These are phyloP conservation scores for Naso thynnoides DNA, from an alignment of 2,797 vertebrate species.

Conservation along the genomic window DNA sequence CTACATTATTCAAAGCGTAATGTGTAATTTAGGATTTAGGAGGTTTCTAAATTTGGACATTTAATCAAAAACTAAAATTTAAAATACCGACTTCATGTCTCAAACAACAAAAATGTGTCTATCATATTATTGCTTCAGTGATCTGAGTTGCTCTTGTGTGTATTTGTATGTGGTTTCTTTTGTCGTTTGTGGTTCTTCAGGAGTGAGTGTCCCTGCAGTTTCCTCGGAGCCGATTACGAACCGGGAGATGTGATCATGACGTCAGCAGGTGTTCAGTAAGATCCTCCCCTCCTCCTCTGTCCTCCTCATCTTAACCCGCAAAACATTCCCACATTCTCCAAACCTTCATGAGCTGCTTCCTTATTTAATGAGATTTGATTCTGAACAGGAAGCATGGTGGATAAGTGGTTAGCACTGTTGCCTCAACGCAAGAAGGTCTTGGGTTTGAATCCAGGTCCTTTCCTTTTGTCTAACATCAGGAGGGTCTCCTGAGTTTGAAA, in stretches of 20 bases:
- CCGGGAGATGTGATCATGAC: slow-evolving; percentile 93
- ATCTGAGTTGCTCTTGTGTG: background rate
- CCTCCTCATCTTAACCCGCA: background rate
- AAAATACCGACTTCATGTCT: background rate
- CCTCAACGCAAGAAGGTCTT: too few relatives aligned
- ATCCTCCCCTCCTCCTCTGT: slow-evolving; percentile 30
- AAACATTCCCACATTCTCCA: too few relatives aligned
- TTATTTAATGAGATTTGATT: background rate
- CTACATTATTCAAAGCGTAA: background rate
- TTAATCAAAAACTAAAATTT: background rate
- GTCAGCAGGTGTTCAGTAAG: slow-evolving; percentile 96
- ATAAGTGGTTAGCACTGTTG: too few relatives aligned
- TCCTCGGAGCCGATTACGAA: slow-evolving; percentile 91
- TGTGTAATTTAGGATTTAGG: background rate
- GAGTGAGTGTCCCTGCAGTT: slow-evolving; percentile 93
- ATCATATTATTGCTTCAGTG: background rate
- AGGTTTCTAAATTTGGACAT: background rate
- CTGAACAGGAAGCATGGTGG: background rate
- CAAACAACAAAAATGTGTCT: background rate
- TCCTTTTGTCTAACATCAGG: too few relatives aligned
- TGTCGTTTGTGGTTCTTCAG: slow-evolving; percentile 73
- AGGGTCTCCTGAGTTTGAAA: too few relatives aligned
- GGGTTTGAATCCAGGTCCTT: too few relatives aligned
- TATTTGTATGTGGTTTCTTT: background rate
- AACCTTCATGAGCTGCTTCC: background rate